These are phyloP conservation scores for Melanocharis versteri DNA, from an alignment of 2,113 vertebrate genomes.

Conservation along the genomic window DNA sequence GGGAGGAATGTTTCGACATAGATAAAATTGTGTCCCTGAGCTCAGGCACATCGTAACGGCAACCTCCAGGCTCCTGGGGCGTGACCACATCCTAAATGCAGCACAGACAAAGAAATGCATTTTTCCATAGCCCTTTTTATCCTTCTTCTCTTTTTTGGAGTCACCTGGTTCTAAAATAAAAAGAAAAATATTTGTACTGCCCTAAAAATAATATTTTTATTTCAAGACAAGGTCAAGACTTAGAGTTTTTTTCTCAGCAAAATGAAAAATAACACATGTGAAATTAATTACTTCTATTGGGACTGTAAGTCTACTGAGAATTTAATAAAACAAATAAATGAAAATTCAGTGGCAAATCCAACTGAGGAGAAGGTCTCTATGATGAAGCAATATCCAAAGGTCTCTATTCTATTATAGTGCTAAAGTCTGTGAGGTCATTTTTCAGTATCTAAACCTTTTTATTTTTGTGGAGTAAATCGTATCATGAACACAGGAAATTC, in stretches of 20 bases:
- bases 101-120: background rate
- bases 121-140: background rate
- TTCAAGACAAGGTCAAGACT: background rate
- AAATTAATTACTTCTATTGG: constrained; percentile 40
- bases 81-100: background rate
- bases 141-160: background rate
- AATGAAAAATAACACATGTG: constrained; percentile 34
- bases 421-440: background rate
- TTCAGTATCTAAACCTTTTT: background rate
- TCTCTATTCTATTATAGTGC: background rate
- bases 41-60: background rate
- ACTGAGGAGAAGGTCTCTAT: background rate
- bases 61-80: background rate
- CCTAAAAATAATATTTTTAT: background rate
- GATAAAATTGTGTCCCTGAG: background rate
- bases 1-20: background rate
- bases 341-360: constrained; percentile 4
- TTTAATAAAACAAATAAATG: background rate
- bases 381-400: background rate
- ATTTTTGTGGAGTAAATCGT: background rate
- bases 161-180: background rate
- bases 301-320: background rate
- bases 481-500: background rate
- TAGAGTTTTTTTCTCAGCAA: background rate
- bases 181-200: background rate